Conservation (phyloP, 2,888 invertebrate genomes). For the Ophioninae sp. region DNA sequence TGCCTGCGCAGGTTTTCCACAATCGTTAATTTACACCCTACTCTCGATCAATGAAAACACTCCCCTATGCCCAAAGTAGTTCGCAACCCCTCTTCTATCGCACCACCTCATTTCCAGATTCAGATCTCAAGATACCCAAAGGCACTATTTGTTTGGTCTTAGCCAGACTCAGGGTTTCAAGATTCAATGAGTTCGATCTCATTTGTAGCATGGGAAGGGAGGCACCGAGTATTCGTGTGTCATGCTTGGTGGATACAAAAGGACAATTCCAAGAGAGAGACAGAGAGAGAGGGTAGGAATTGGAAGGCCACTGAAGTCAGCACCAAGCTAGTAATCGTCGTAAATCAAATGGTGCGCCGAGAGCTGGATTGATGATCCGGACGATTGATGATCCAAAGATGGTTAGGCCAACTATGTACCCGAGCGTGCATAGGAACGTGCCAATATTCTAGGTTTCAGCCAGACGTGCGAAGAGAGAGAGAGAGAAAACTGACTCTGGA, state of each 20-base stretch:
- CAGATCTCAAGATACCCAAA: background rate
- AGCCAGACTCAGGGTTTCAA: background rate
- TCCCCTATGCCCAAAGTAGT: too few relatives aligned
- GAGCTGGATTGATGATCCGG: slow-evolving; percentile 55
- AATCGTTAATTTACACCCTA: too few relatives aligned
- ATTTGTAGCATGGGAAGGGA: background rate
- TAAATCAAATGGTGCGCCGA: slow-evolving; percentile 49
- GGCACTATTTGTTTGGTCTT: background rate
- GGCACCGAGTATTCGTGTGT: background rate
- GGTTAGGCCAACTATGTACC: slow-evolving; percentile 37
- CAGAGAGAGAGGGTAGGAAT: slow-evolving; percentile 18
- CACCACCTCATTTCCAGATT: too few relatives aligned
- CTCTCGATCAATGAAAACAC: too few relatives aligned
- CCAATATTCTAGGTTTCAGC: slow-evolving; percentile 27
- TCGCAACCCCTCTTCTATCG: too few relatives aligned
- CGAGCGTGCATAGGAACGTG: slow-evolving; percentile 12
- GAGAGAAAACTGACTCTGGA: slow-evolving; percentile 57
- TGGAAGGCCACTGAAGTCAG: slow-evolving; percentile 19
- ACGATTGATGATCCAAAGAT: slow-evolving; percentile 62
- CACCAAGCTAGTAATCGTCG: slow-evolving; percentile 39
- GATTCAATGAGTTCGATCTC: background rate
- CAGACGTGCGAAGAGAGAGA: background rate
- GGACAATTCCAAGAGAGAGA: background rate
- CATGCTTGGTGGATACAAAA: background rate
- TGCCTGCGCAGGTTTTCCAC: too few relatives aligned